These are phyloP conservation scores for Thomomys bottae DNA, from an alignment of 2,113 vertebrate species.

Conservation along the genomic window DNA sequence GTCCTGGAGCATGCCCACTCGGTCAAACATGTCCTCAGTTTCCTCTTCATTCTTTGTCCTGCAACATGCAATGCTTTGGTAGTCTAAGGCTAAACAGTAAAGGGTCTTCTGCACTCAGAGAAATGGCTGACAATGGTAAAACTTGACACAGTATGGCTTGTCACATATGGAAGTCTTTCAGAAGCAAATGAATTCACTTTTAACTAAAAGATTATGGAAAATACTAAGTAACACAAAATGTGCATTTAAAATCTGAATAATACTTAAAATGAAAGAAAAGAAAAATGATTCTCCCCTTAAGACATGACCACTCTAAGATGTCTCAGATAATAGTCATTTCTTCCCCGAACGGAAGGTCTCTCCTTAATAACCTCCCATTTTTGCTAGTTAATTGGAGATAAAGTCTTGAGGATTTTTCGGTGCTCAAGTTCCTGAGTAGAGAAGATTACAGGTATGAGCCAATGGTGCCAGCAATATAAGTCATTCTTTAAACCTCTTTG, in stretches of 20 bases:
- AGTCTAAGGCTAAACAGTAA: background rate
- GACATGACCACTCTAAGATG: background rate
- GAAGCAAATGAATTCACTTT: background rate
- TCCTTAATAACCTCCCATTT: background rate
- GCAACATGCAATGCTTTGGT: background rate
- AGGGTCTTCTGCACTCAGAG: background rate
- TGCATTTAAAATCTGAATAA: background rate
- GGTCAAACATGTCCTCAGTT: background rate
- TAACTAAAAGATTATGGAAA: background rate
- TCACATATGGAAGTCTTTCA: background rate
- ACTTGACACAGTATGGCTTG: background rate
- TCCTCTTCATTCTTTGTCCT: background rate
- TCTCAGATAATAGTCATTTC: background rate
- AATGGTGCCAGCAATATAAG: background rate
- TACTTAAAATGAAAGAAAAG: background rate
- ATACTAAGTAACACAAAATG: background rate
- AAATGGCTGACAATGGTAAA: background rate
- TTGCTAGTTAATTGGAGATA: no score
- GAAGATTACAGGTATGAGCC: no score
- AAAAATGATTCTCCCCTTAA: background rate
- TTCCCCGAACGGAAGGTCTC: background rate
- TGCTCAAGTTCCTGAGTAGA: no score
- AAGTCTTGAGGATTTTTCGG: no score
- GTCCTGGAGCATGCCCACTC: background rate
- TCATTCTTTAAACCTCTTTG: background rate